Base-by-base conservation (phyloP, 1,140 invertebrate genomes). In the Drosophila repletoides region DNA sequence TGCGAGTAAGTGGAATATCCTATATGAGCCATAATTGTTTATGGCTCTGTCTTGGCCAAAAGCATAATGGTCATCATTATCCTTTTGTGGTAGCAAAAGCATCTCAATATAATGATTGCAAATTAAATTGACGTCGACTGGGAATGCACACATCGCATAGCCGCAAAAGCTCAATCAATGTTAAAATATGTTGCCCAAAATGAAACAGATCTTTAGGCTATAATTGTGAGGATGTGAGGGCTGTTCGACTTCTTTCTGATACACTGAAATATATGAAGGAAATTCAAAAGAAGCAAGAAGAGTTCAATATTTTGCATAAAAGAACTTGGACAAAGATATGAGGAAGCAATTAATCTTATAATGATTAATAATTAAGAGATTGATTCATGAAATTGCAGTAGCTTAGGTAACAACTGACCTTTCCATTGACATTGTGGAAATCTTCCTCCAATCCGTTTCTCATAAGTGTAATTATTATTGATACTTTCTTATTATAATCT, bases 51-150 rank as follows among this genome's bases (percentile, higher is more conserved):
- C 24, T n/a, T 46, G 40, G 34, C 31, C 43, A 2, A 59, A n/a
- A 69, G 40, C 21, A 41, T 72, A 75, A 83, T 68, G 76, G 67
- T 55, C 17, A 40, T 51, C 69, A 76, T 73, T 77, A 83, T 77
- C 58, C 79, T 52, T 80, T 63, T 63, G 45, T 52, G 48, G 76
- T 55, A 67, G 72, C 79, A 61, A 66, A 28, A 66, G 29, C 52
- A 48, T 49, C 60, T 61, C 41, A 52, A 77, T 77, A 69, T 83
- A 83, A 83, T 83, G 71, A 73, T 72, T 74, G 69, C 71, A 73
- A 83, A 77, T 70, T 73, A 83, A 76, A 81, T 77, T 72, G 56
- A 63, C 34, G 56, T 40, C 58, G 56, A 58, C 56, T 52, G 56
- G 48, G 28, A 48, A 49, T 65, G 49, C 19, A 51, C 19, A 51